These are phyloP conservation scores for Parambassis ranga DNA, from an alignment of 2,797 vertebrate genomes.

Conservation along the genomic window DNA sequence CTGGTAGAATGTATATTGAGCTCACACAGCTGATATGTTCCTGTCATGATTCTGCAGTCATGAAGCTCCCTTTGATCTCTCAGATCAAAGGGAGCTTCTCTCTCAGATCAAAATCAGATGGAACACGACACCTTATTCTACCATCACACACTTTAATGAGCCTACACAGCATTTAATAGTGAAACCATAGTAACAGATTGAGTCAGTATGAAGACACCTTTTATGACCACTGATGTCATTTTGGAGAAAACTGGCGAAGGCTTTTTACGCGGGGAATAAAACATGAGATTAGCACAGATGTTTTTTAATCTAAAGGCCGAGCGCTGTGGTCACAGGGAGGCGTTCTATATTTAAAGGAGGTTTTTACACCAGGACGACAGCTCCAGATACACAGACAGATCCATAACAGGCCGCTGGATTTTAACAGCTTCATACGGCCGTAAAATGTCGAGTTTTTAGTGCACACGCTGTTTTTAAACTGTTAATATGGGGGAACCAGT, in stretches of 20 bases:
- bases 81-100: no score
- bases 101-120: no score
- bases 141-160: slow-evolving; percentile 46
- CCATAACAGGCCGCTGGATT: not conserved
- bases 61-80: no score
- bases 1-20: no score
- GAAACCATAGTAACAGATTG: slow-evolving; percentile 55
- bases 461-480: not conserved
- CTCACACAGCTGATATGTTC: no score
- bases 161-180: slow-evolving; percentile 39
- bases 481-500: not conserved
- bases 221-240: slow-evolving; percentile 65
- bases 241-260: slow-evolving; percentile 42
- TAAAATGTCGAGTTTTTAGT: slow-evolving; percentile 22
- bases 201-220: slow-evolving; percentile 52
- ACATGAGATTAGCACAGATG: slow-evolving; percentile 33
- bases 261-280: slow-evolving; percentile 41
- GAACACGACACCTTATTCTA: slow-evolving; percentile 36
- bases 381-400: slow-evolving; percentile 15
- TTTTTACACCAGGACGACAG: not conserved
- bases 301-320: slow-evolving; percentile 23
- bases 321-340: slow-evolving; percentile 13
- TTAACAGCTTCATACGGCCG: slow-evolving; percentile 4
- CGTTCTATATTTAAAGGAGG: slow-evolving; percentile 14
- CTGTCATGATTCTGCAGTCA: no score